Evolutionary conservation across 2,888 invertebrate species (phyloP), one percentile per base, ranked within the genome.

Genomic region (Cryptops parisi): DNA sequence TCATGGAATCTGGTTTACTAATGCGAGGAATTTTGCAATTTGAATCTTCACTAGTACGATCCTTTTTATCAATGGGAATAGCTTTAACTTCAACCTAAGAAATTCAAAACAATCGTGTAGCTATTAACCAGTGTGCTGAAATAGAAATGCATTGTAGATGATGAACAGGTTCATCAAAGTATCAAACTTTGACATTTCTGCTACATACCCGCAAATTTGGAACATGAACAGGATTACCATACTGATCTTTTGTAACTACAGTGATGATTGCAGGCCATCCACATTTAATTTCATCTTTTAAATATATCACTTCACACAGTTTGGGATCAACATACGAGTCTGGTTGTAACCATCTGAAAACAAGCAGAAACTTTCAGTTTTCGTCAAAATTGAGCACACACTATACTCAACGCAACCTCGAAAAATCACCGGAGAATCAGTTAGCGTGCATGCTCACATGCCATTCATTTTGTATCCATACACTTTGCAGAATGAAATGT

Each of bases 311-410:
- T 69, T 90, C 87, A 68, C 90, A 91, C 65, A 84, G 82, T 56
- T 78, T 69, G 0, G 93, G 88, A 70, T 94, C 94, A 47, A 94
- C 83, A 60, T 85, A 82, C 24, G 93, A 81, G 63, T 89, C 88
- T 1, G 93, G 91, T 65, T 93, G 89, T 54, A 97, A 72, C 94
- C 96, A 97, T 65, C 87, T 70, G 57, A 15, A 59, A 57, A 48
- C n/a, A 57, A n/a, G 48, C n/a, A n/a, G n/a, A n/a, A n/a, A n/a
- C n/a, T n/a, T n/a, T n/a, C n/a, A n/a, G n/a, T n/a, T n/a, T n/a
- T n/a, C n/a, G n/a, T n/a, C n/a, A n/a, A n/a, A n/a, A n/a, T n/a
- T n/a, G n/a, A n/a, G n/a, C n/a, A n/a, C n/a, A n/a, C n/a, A n/a
- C n/a, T n/a, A n/a, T n/a, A n/a, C n/a, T n/a, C n/a, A n/a, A n/a